These are phyloP conservation scores for Trachelipus rathkii DNA, from an alignment of 1,140 invertebrate species.

Conservation along the genomic window DNA sequence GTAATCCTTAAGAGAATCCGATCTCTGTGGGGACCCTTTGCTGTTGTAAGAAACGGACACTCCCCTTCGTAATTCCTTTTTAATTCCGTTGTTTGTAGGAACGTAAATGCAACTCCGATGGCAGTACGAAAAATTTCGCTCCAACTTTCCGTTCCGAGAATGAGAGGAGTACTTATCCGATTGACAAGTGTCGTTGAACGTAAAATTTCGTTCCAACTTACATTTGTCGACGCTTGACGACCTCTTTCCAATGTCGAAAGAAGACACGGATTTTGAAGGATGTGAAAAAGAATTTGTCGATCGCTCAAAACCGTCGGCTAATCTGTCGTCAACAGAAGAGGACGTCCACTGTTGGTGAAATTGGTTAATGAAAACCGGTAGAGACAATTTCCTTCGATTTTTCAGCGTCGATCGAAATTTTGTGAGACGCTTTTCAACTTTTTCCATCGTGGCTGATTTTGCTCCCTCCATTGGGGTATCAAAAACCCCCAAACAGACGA, in stretches of 20 bases:
- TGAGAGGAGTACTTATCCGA: no score
- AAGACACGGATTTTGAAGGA: no score
- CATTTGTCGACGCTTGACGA: no score
- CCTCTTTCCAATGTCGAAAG: no score
- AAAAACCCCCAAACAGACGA: no score
- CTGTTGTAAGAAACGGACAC: background rate
- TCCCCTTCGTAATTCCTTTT: background rate
- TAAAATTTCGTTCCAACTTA: no score
- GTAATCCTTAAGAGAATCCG: background rate
- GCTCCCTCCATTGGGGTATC: background rate
- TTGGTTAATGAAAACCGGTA: constrained; percentile 44
- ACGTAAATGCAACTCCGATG: background rate
- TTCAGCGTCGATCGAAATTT: constrained; percentile 43
- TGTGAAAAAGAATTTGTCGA: no score
- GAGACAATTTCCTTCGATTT: constrained; percentile 40
- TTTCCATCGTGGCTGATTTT: constrained; percentile 33
- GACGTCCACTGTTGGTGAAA: constrained; percentile 44
- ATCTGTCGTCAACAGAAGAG: constrained; percentile 14
- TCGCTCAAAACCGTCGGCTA: background rate
- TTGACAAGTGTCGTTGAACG: no score
- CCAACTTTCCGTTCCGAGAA: background rate
- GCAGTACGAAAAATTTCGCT: background rate
- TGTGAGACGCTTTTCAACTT: constrained; percentile 43
- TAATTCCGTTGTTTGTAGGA: background rate
- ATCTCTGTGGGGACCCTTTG: background rate